Base-by-base conservation (phyloP, 2,113 vertebrate genomes). In the Shinisaurus crocodilurus region DNA sequence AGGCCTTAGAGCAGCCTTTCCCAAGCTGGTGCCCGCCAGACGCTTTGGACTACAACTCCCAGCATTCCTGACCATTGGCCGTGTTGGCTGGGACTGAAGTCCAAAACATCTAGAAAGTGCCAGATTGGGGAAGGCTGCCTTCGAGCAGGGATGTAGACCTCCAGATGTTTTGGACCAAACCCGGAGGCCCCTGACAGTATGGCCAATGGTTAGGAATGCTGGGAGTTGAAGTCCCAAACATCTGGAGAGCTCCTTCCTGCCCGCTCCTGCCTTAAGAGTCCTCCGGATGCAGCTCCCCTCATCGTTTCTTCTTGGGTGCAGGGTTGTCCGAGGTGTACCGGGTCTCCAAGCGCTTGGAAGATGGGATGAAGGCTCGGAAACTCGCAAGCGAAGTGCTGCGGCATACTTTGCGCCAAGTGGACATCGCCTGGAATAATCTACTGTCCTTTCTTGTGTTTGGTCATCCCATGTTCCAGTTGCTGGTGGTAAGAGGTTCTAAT, bases 301-400 rank as follows among this genome's bases (percentile, higher is more conserved):
- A 6, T 32, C 5, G 20, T 65, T 65, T 40, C 57, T 83, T 48
- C 63, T 69, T 32, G 25, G 25, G 6, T 48, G 45, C 87, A 95
- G 94, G 92, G 23, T 75, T 95, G 50, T 43, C 87, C 1, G 94
- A 95, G 72, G 93, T 95, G 9, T 95, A 95, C 75, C 77, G 88
- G 54, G 79, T 95, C 29, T 92, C 94, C 45, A 92, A 87, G 70
- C 89, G 85, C 65, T 43, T 82, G 69, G 86, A n/a, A 91, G 85
- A 83, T 32, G 92, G 65, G 63, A 86, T 87, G 85, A 82, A 20
- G 48, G 67, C 34, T 48, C 90, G 43, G 79, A 69, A 43, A 6
- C 81, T 89, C 6, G 60, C 43, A 0, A 32, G 57, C 13, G 89
- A 95, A 34, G 0, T 0, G 7, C 0, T 43, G 20, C 74, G 48